Evolutionary conservation across 92 coral and sea anemone species (phyloP), one percentile per base, ranked within the genome.

Genomic region (Epizoanthus illoricatus): DNA sequence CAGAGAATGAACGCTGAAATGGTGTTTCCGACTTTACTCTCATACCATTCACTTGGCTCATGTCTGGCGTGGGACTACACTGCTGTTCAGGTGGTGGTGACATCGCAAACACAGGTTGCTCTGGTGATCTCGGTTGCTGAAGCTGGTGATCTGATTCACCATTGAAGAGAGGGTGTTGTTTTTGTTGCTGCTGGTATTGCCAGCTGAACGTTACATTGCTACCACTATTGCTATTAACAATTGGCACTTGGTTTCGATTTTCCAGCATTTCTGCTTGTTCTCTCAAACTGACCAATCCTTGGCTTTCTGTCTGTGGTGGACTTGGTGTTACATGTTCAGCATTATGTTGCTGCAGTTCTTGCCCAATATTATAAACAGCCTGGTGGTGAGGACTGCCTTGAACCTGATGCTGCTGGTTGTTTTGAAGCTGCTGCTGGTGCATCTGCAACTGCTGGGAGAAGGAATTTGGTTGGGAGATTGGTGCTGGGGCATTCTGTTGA

Each of bases 1-100:
- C 97, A 3, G 93, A 91, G 62, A 85, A 93, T 2, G 97, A 90
- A 21, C 97, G 88, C 65, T 88, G 94, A 84, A 91, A 86, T 4
- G 20, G 85, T 63, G 82, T 11, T 78, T 78, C 82, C 0, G 71
- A 20, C 66, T 78, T 78, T 43, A 78, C 72, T 63, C 82, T 78
- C 71, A 78, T 78, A 23, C 43, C 69, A 61, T 15, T 86, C 74
- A 81, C 64, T 81, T 59, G 80, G 74, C 24, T 88, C 84, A 18
- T 66, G 66, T 54, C 86, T 85, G 55, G 75, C 39, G 65, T 68
- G 71, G 63, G 73, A 59, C 36, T 79, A 73, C 54, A 49, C 5
- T 85, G 88, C 23, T 74, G 85, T 18, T 88, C 84, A 33, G 66
- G 79, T 40, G 55, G 84, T 42, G 89, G 90, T 9, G 93, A 89